Percentiles rank a stretch among this genome's conserved stretches.
Conservation (phyloP, 2,888 invertebrate genomes). For the Coelogynopora nodosa region DNA sequence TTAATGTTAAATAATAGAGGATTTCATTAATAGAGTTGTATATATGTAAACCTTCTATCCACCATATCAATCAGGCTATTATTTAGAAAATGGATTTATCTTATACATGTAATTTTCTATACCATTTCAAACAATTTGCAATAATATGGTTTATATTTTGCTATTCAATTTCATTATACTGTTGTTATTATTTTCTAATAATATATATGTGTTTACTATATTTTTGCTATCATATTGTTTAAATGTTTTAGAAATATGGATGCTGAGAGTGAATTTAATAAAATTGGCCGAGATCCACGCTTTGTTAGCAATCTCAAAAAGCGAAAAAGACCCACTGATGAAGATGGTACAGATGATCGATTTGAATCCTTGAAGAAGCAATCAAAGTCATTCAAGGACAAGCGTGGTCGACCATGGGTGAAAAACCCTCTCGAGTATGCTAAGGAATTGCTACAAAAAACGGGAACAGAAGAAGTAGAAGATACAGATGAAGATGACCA, state of each 20-base stretch:
- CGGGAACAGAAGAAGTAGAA: no score
- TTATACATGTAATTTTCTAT: no score
- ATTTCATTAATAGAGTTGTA: no score
- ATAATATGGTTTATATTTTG: neutral
- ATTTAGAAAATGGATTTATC: no score
- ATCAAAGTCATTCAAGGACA: slow-evolving; percentile 8
- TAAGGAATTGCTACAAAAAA: neutral
- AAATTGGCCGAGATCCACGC: neutral
- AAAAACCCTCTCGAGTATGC: slow-evolving; percentile 14
- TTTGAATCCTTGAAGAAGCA: neutral
- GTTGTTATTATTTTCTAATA: neutral
- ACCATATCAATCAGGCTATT: no score
- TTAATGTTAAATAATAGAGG: no score
- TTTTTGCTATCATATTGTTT: neutral
- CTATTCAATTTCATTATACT: no score
- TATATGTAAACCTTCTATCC: no score
- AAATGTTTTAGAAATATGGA: neutral
- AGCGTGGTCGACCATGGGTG: slow-evolving; percentile 37
- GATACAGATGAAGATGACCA: neutral
- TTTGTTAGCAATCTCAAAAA: neutral
- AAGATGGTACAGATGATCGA: neutral
- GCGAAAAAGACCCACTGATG: neutral
- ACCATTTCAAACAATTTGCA: no score
- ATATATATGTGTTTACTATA: neutral
- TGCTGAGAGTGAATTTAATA: neutral